Evolutionary conservation across 2,797 vertebrate genomes (phyloP).

Genomic region (Aeoliscus strigatus): DNA sequence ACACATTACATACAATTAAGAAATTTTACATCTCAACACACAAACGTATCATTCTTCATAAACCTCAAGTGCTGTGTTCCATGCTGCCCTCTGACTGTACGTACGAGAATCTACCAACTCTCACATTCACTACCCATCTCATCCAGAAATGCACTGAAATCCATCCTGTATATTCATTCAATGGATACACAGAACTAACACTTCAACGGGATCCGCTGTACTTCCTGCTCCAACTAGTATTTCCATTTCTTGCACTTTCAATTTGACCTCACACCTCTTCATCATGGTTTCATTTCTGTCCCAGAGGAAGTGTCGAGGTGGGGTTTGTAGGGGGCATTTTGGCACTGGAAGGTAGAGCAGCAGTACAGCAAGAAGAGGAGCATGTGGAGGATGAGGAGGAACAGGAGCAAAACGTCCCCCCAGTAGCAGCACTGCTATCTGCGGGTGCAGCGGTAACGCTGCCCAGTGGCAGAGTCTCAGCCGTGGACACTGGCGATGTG

Average conservation of each 20-base stretch:
- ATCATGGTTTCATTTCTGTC: slow-evolving; percentile 68
- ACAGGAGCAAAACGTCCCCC: slow-evolving; percentile 58
- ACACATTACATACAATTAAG: slow-evolving; percentile 51
- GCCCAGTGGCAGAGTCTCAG: slow-evolving; percentile 39
- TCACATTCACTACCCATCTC: slow-evolving; percentile 49
- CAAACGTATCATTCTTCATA: slow-evolving; percentile 50
- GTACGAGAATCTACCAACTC: slow-evolving; percentile 47
- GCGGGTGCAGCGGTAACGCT: slow-evolving; percentile 37
- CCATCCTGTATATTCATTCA: slow-evolving; percentile 28
- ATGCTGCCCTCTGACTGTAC: slow-evolving; percentile 50
- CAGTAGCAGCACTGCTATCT: slow-evolving; percentile 47
- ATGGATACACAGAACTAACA: slow-evolving; percentile 38
- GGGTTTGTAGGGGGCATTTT: slow-evolving; percentile 73
- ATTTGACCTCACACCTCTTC: slow-evolving; percentile 33
- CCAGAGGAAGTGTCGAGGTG: slow-evolving; percentile 73
- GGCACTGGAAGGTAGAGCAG: slow-evolving; percentile 80
- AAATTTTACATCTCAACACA: slow-evolving; percentile 62
- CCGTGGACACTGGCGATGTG: slow-evolving; percentile 49
- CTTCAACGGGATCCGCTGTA: slow-evolving; percentile 37
- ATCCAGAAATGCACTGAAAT: slow-evolving; percentile 34
- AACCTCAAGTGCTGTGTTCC: slow-evolving; percentile 38
- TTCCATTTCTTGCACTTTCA: slow-evolving; percentile 38
- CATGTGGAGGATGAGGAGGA: slow-evolving; percentile 71
- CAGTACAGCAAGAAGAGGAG: slow-evolving; percentile 71
- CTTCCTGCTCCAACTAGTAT: slow-evolving; percentile 23